These are phyloP conservation scores for Agapornis canus DNA, from an alignment of 2,797 vertebrate species.

Conservation along the genomic window DNA sequence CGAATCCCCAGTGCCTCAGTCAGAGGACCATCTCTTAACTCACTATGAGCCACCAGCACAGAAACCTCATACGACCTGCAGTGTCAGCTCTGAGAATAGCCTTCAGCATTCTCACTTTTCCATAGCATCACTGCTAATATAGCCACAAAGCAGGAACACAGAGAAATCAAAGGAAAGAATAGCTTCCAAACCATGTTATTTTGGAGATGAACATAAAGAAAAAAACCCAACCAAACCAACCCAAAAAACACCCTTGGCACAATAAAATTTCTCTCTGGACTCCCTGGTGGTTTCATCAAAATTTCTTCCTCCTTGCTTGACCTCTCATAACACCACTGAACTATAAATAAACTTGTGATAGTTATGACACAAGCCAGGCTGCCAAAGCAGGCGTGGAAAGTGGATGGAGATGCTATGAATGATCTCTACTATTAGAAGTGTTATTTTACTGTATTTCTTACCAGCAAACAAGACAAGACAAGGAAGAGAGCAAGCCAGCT, in stretches of 20 bases:
- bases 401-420: constrained; percentile 30
- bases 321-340: not conserved
- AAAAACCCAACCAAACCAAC: accelerated
- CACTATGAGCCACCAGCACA: not conserved
- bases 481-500: not conserved
- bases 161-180: not conserved
- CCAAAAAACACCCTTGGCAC: not conserved
- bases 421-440: not conserved
- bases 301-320: constrained; percentile 21
- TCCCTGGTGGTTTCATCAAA: not conserved
- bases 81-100: not conserved
- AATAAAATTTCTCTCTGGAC: not conserved
- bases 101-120: not conserved
- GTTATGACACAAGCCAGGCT: constrained; percentile 1
- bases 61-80: not conserved
- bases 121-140: not conserved
- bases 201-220: not conserved
- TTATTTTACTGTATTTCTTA: not conserved
- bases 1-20: not conserved
- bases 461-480: not conserved
- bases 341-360: constrained; percentile 40
- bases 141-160: not conserved
- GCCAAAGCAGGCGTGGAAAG: not conserved
- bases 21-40: not conserved
- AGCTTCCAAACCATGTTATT: not conserved